These are phyloP conservation scores for Oligia latruncula DNA, from an alignment of 2,888 invertebrate species.

Conservation along the genomic window DNA sequence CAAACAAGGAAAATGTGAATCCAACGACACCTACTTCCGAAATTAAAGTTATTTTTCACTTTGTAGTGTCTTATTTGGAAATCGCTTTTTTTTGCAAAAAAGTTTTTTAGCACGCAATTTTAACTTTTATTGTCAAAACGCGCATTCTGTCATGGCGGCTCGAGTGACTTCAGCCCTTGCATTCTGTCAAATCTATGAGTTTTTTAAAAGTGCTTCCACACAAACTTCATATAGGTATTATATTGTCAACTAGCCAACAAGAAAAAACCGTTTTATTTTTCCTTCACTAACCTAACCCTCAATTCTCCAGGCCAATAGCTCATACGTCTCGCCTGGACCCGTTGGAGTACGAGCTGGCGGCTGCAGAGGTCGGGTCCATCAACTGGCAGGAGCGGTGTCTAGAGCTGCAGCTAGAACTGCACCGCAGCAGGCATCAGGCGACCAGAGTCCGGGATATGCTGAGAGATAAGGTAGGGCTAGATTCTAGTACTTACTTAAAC, in stretches of 20 bases:
- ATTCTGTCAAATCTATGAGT: not conserved
- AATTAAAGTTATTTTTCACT: no score
- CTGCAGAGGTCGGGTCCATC: conserved; percentile 87
- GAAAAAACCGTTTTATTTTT: not conserved
- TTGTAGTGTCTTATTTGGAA: no score
- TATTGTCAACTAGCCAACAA: not conserved
- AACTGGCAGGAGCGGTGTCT: conserved; percentile 97
- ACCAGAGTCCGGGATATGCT: conserved; percentile 96
- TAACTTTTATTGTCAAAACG: no score
- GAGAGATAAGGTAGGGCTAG: conserved; percentile 94
- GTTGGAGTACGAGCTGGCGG: conserved; percentile 83
- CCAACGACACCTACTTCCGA: no score
- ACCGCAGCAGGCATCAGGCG: conserved; percentile 96
- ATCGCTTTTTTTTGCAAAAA: no score
- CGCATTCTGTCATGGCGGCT: not conserved
- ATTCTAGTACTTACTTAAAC: not conserved
- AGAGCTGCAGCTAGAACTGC: conserved; percentile 95
- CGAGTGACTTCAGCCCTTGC: not conserved
- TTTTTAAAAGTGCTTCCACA: not conserved
- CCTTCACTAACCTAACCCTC: not conserved
- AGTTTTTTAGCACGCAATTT: no score
- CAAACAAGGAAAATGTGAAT: no score
- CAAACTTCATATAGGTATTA: not conserved
- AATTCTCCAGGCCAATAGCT: conserved; percentile 79
- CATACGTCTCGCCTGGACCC: conserved; percentile 85